These are phyloP conservation scores for Temnothorax unifasciatus DNA, from an alignment of 2,888 invertebrate species.

Conservation along the genomic window DNA sequence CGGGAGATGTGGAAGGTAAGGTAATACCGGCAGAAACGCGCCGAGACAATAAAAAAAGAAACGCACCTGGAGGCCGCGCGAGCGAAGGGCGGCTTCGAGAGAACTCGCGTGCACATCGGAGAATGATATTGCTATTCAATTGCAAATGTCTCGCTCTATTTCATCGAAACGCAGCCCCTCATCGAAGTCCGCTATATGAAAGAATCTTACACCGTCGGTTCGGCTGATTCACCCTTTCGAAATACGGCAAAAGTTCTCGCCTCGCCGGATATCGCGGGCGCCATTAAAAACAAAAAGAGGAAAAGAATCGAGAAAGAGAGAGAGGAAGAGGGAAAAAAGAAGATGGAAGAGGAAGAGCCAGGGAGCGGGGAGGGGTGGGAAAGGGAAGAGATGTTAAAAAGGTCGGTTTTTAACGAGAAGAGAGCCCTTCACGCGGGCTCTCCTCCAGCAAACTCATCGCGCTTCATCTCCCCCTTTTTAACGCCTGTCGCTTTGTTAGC, in stretches of 20 bases:
- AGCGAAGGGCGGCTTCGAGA: slow-evolving; percentile 43
- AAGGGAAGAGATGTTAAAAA: slow-evolving; percentile 69
- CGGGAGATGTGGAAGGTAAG: not conserved
- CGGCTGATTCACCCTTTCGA: slow-evolving; percentile 69
- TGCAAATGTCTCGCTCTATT: slow-evolving; percentile 70
- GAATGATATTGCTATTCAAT: slow-evolving; percentile 63
- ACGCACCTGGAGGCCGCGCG: slow-evolving; percentile 32
- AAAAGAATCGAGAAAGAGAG: slow-evolving; percentile 12
- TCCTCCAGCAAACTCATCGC: slow-evolving; percentile 17
- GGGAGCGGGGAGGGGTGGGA: slow-evolving; percentile 17
- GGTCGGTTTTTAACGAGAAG: slow-evolving; percentile 65
- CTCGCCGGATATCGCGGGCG: slow-evolving; percentile 55
- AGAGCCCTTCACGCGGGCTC: slow-evolving; percentile 30
- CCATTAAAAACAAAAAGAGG: slow-evolving; percentile 55
- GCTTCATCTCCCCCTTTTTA: slow-evolving; percentile 30
- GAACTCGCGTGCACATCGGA: slow-evolving; percentile 43
- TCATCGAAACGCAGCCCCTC: slow-evolving; percentile 56
- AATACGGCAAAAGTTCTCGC: slow-evolving; percentile 24
- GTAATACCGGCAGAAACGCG: not conserved
- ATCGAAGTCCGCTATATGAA: slow-evolving; percentile 48
- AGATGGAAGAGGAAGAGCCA: slow-evolving; percentile 33
- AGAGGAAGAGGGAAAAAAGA: not conserved
- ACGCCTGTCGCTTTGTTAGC: slow-evolving; percentile 50
- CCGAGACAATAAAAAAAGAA: not conserved
- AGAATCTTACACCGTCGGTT: slow-evolving; percentile 60